phyloP scores from a whole-genome alignment of 2,888 invertebrate genomes.

The Exocentrus adspersus region DNA sequence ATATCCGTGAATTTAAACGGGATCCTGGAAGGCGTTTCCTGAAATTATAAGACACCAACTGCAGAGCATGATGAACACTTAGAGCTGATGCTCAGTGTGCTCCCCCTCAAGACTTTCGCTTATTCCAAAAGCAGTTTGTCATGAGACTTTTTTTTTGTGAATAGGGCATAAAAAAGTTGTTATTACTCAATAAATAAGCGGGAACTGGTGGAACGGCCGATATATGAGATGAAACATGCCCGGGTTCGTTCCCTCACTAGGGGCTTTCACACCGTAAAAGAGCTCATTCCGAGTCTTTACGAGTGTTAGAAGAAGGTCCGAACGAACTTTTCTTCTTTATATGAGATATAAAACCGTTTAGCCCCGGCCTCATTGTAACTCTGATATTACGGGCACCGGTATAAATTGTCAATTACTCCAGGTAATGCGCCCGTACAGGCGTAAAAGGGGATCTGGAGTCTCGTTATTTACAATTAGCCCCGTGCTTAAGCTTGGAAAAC shows the following conservation, averaged over 20 bases:
- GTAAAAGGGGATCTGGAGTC: constrained; percentile 31
- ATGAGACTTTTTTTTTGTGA: neutral
- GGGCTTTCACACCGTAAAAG: constrained; percentile 27
- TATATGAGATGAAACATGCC: neutral
- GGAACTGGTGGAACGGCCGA: constrained; percentile 6
- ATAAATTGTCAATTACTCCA: constrained; percentile 31
- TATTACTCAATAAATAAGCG: constrained; percentile 10
- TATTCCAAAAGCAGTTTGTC: constrained; percentile 11
- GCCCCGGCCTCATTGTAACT: constrained; percentile 25
- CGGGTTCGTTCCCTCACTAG: neutral
- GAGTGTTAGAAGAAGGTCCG: constrained; percentile 25
- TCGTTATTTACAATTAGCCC: constrained; percentile 34
- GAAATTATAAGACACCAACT: no score
- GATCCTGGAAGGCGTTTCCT: no score
- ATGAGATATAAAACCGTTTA: constrained; percentile 27
- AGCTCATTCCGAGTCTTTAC: constrained; percentile 27
- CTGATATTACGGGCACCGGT: constrained; percentile 21
- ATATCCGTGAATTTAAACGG: no score
- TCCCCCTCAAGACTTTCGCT: neutral
- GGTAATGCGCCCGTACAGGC: constrained; percentile 25
- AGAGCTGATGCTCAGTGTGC: constrained; percentile 3
- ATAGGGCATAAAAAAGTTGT: constrained; percentile 1
- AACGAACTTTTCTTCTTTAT: constrained; percentile 24
- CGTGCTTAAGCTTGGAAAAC: neutral
- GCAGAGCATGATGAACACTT: constrained; percentile 5